These are phyloP conservation scores for Carduelis carduelis DNA, from an alignment of 2,797 vertebrate genomes.

Conservation along the genomic window DNA sequence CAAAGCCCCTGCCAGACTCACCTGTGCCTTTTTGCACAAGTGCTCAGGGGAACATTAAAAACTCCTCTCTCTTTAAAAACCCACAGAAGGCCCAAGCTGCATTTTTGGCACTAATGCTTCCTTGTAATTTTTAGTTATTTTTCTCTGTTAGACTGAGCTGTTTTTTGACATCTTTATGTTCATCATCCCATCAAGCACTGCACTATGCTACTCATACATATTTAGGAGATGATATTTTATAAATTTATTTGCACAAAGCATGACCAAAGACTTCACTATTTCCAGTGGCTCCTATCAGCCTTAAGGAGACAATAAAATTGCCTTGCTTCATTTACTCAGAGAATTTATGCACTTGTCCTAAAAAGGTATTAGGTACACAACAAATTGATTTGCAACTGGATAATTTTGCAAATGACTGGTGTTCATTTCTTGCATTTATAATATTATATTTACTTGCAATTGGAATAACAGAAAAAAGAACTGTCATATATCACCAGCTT, in stretches of 20 bases:
- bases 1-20: too few relatives aligned
- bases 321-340: neutral
- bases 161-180: neutral
- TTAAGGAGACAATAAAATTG: neutral
- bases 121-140: neutral
- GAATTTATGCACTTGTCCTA: neutral
- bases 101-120: neutral
- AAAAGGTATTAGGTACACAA: neutral
- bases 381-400: neutral
- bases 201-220: neutral
- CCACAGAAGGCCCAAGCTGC: neutral
- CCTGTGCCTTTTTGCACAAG: neutral
- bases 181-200: neutral
- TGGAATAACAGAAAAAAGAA: neutral
- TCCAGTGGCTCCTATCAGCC: neutral
- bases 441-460: neutral
- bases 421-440: neutral
- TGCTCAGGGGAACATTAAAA: neutral
- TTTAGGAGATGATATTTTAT: neutral
- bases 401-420: neutral
- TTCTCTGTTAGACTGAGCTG: neutral
- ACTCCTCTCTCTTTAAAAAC: neutral
- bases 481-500: neutral
- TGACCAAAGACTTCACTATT: neutral
- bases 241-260: neutral